These are phyloP conservation scores for Rhaphigaster nebulosa DNA, from an alignment of 2,888 invertebrate species.

Conservation along the genomic window DNA sequence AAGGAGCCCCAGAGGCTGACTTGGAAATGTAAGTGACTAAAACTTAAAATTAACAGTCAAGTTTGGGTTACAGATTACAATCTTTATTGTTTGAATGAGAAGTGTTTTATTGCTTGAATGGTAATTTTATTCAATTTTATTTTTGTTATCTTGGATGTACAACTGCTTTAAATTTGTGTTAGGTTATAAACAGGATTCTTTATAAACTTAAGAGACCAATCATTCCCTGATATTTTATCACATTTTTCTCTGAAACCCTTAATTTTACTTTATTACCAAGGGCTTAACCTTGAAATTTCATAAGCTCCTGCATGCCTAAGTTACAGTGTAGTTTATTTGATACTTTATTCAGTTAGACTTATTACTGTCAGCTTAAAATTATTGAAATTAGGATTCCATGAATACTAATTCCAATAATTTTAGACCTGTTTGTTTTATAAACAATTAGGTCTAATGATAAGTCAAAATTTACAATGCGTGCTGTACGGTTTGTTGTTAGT, in stretches of 20 bases:
- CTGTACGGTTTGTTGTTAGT: too few relatives aligned
- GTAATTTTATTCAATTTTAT: not conserved
- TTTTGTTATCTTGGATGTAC: not conserved
- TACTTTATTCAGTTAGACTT: too few relatives aligned
- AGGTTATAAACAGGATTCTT: not conserved
- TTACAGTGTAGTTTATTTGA: too few relatives aligned
- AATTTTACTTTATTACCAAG: too few relatives aligned
- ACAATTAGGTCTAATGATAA: too few relatives aligned
- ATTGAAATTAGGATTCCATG: too few relatives aligned
- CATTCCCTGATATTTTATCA: not conserved
- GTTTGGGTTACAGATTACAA: not conserved
- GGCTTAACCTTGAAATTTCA: too few relatives aligned
- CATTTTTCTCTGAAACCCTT: not conserved
- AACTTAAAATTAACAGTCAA: not conserved
- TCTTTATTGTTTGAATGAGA: not conserved
- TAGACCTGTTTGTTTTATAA: too few relatives aligned
- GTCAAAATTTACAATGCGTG: too few relatives aligned
- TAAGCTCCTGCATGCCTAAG: too few relatives aligned
- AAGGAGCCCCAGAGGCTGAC: conserved; percentile 60
- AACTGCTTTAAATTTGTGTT: not conserved
- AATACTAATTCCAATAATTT: too few relatives aligned
- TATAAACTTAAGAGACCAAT: not conserved
- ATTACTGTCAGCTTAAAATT: too few relatives aligned
- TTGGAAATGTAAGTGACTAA: conserved; percentile 63
- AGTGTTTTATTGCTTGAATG: not conserved